Conservation (phyloP, 2,113 vertebrate species). For the Pangasianodon hypophthalmus region DNA sequence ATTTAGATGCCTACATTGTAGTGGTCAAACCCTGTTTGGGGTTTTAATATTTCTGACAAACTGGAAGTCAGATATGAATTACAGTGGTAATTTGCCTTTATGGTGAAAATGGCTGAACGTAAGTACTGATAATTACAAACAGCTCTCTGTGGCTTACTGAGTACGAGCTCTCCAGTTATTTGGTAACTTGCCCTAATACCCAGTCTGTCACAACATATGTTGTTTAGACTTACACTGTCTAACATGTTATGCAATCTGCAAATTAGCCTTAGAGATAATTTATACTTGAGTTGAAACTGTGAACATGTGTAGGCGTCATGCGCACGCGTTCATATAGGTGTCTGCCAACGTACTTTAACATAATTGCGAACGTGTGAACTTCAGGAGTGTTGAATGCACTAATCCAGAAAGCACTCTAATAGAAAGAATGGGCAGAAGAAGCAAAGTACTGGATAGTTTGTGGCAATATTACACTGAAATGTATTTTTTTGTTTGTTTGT, state of each 20-base stretch:
- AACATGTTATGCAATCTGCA: background rate
- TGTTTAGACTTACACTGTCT: background rate
- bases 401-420: background rate
- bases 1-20: background rate
- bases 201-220: conserved; percentile 17
- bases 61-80: background rate
- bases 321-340: background rate
- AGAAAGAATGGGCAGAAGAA: background rate
- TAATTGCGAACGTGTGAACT: background rate
- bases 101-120: background rate
- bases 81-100: background rate
- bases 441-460: background rate
- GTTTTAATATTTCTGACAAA: background rate
- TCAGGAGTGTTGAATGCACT: background rate
- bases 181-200: background rate
- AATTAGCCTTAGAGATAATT: background rate
- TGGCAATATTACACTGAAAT: background rate
- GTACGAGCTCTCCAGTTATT: background rate
- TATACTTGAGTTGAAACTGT: background rate
- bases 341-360: background rate
- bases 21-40: background rate
- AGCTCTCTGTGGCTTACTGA: background rate
- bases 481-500: background rate
- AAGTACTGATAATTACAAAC: background rate
- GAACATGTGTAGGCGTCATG: background rate